These are phyloP conservation scores for Cololabis saira DNA, from an alignment of 2,113 vertebrate species.

Conservation along the genomic window DNA sequence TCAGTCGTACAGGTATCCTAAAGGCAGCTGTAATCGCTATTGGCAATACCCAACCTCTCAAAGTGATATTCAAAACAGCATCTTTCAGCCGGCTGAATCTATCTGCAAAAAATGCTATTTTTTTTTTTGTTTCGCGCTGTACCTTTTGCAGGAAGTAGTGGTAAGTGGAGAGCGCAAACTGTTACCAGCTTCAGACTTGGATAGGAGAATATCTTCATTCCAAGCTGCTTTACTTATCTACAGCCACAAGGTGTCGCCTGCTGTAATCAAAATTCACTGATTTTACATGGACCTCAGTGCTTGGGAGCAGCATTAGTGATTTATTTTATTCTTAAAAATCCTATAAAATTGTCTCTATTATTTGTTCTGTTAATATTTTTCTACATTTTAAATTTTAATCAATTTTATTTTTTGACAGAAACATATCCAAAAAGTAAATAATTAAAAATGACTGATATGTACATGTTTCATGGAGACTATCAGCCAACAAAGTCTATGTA, in stretches of 20 bases:
- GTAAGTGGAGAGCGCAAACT: conserved; percentile 53
- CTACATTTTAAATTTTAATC: neutral
- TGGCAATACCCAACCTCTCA: conserved; percentile 41
- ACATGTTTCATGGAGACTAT: conserved; percentile 22
- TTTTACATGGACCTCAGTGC: conserved; percentile 47
- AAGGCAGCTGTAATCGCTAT: conserved; percentile 32
- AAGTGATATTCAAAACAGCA: conserved; percentile 19
- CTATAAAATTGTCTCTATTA: no score
- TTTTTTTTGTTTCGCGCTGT: conserved; percentile 10
- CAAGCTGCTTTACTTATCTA: conserved; percentile 65
- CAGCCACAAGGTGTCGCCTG: conserved; percentile 59
- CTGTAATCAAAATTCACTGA: conserved; percentile 42
- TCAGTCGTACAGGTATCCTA: conserved; percentile 61
- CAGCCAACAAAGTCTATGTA: conserved; percentile 37
- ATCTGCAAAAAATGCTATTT: conserved; percentile 45
- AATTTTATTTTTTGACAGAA: no score
- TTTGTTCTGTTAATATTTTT: neutral
- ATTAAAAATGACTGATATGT: no score
- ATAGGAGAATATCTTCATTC: conserved; percentile 45
- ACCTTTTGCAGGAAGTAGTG: conserved; percentile 44
- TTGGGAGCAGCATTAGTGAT: conserved; percentile 24
- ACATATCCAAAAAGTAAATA: no score
- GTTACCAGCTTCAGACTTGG: conserved; percentile 54
- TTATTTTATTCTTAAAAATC: neutral
- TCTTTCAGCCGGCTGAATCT: conserved; percentile 45